Percentiles rank a stretch among this genome's conserved stretches.
Evolutionary conservation across 35 echinoderm and acorn worm species (phyloP).

Genomic region (Patiria miniata): DNA sequence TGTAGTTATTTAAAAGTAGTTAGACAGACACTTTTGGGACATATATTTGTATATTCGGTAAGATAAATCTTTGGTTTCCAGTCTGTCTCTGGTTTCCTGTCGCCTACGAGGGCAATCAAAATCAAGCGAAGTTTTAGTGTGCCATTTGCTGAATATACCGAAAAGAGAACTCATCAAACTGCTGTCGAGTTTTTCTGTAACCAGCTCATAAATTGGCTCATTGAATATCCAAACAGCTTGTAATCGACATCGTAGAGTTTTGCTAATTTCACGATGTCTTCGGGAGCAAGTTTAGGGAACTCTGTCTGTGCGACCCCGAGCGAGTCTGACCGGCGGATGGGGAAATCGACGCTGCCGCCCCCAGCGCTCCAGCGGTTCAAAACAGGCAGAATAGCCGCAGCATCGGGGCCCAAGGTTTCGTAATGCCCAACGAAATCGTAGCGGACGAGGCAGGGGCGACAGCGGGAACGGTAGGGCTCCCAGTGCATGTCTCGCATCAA

Average conservation of each 20-base stretch:
- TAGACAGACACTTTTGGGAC: too few species aligned
- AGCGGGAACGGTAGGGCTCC: constrained; percentile 59
- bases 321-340: background rate
- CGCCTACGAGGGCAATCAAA: too few species aligned
- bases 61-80: too few species aligned
- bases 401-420: constrained; percentile 60
- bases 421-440: constrained; percentile 87
- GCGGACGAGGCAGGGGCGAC: constrained; percentile 62
- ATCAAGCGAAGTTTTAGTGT: too few species aligned
- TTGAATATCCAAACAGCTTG: constrained; percentile 69
- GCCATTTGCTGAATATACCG: too few species aligned
- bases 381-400: constrained; percentile 37
- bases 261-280: constrained; percentile 34
- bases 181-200: background rate
- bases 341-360: constrained; percentile 5
- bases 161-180: too few species aligned
- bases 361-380: background rate
- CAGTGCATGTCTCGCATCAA: constrained; percentile 63
- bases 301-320: constrained; percentile 21
- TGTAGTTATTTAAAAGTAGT: too few species aligned
- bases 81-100: too few species aligned
- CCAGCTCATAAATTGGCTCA: constrained; percentile 27
- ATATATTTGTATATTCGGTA: too few species aligned
- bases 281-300: constrained; percentile 12
- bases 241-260: constrained; percentile 65